phyloP scores from a whole-genome alignment of 2,113 vertebrate species.

The Martes martes region DNA sequence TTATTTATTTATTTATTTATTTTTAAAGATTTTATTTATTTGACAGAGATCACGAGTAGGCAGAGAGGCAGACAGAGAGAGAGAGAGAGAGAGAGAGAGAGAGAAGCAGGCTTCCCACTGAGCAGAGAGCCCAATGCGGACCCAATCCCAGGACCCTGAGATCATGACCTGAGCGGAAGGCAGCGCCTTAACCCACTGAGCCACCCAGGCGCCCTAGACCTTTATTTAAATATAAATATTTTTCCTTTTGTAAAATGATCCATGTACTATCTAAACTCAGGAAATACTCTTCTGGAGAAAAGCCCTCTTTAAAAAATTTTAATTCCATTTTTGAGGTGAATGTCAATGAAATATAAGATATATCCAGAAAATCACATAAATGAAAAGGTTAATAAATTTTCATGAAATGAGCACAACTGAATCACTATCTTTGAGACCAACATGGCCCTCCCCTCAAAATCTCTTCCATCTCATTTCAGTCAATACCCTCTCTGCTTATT shows the following conservation, averaged over 20 bases:
- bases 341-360: background rate
- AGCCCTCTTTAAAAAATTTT: background rate
- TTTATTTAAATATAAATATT: background rate
- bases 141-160: too few relatives aligned
- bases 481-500: background rate
- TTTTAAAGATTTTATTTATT: too few relatives aligned
- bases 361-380: background rate
- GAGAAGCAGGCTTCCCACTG: too few relatives aligned
- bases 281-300: background rate
- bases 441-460: rapidly evolving
- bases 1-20: background rate
- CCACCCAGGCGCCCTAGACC: background rate
- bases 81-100: too few relatives aligned
- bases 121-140: too few relatives aligned
- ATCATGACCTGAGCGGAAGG: too few relatives aligned
- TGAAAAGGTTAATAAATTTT: background rate
- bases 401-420: background rate
- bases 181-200: too few relatives aligned
- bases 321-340: background rate
- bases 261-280: background rate
- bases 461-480: background rate
- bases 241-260: background rate
- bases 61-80: too few relatives aligned
- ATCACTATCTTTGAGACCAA: background rate
- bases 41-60: too few relatives aligned